Conservation (phyloP, 1,140 invertebrate genomes). For the Probaryconus sp. region DNA sequence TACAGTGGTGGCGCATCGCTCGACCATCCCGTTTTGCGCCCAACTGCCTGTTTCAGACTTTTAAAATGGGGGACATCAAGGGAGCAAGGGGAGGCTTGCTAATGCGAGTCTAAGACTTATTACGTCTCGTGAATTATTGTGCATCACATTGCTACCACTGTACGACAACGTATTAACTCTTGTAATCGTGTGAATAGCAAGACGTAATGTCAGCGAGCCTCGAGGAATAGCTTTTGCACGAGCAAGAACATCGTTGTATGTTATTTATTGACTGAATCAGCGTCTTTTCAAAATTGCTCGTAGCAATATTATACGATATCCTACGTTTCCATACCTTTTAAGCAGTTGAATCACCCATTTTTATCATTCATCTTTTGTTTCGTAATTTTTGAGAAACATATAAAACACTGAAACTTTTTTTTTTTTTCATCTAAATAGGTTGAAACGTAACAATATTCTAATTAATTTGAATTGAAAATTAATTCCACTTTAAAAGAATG, state of each 20-base stretch:
- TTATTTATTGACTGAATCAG: constrained; percentile 46
- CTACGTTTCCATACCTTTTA: background rate
- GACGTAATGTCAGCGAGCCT: constrained; percentile 36
- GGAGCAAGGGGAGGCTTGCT: constrained; percentile 59
- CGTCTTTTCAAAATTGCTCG: constrained; percentile 7
- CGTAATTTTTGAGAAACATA: no score
- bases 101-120: constrained; percentile 67
- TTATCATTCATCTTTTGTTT: no score
- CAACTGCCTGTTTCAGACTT: constrained; percentile 57
- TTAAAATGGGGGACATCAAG: constrained; percentile 61
- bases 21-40: constrained; percentile 63
- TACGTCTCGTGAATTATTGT: constrained; percentile 59
- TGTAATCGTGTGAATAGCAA: constrained; percentile 40
- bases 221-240: constrained; percentile 20
- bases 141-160: constrained; percentile 52
- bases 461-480: no score
- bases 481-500: no score
- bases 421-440: no score
- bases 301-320: no score
- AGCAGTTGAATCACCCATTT: no score
- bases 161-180: constrained; percentile 51
- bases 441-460: no score
- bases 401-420: no score
- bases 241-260: constrained; percentile 26
- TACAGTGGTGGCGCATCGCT: constrained; percentile 63